Percentiles rank a stretch among this genome's conserved stretches.
phyloP scores from a whole-genome alignment of 2,797 vertebrate genomes.

The Nyctalus aviator region DNA sequence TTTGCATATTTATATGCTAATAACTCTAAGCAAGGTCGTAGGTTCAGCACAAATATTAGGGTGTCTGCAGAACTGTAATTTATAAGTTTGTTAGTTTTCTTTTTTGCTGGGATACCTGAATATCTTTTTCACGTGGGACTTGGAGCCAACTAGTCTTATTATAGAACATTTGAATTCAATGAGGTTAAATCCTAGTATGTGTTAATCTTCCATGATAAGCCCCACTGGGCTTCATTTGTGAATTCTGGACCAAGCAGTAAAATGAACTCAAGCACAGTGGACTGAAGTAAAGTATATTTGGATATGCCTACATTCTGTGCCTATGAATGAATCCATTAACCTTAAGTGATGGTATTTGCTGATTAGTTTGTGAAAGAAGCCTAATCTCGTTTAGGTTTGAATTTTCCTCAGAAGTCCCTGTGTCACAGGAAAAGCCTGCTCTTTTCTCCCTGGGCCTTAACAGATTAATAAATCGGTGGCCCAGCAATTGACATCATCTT shows the following conservation, averaged over 20 bases:
- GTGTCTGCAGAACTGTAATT: not conserved
- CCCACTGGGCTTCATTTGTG: not conserved
- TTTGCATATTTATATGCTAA: not conserved
- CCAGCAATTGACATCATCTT: not conserved
- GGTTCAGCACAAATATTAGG: not conserved
- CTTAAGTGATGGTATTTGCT: not conserved
- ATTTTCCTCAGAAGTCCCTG: not conserved
- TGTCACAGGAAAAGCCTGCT: not conserved
- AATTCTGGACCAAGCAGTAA: not conserved
- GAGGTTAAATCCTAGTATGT: not conserved
- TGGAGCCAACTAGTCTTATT: not conserved
- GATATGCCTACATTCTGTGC: slow-evolving; percentile 10
- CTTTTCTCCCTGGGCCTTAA: not conserved
- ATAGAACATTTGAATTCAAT: not conserved
- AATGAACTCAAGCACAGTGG: not conserved
- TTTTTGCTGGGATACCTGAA: not conserved
- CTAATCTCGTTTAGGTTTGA: not conserved
- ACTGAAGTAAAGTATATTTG: not conserved
- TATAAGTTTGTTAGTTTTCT: not conserved
- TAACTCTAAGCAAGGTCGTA: not conserved
- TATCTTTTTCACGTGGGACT: not conserved
- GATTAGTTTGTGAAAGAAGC: slow-evolving; percentile 11
- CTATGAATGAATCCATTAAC: slow-evolving; percentile 38
- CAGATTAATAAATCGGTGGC: not conserved
- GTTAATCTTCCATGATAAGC: not conserved